These are phyloP conservation scores for Cyprinodon brontotheroides DNA, from an alignment of 2,113 vertebrate genomes.

Conservation along the genomic window DNA sequence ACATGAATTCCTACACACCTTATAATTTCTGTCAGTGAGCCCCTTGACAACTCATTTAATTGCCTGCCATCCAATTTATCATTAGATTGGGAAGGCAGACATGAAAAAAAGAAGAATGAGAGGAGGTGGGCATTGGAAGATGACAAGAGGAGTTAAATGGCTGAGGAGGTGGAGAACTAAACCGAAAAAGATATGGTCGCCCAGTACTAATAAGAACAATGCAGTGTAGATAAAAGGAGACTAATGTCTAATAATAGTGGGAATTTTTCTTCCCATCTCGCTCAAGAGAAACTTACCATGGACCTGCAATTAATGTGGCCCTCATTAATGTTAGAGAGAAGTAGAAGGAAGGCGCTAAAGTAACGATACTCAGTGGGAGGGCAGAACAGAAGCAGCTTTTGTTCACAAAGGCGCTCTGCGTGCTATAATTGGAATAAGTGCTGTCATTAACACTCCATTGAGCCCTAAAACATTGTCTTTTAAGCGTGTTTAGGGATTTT, in stretches of 20 bases:
- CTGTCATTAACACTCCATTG: slow-evolving; percentile 43
- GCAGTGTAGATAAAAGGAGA: slow-evolving; percentile 14
- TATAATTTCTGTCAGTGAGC: slow-evolving; percentile 74
- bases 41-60: slow-evolving; percentile 72
- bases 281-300: slow-evolving; percentile 21
- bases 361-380: slow-evolving; percentile 61
- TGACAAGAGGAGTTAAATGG: slow-evolving; percentile 41
- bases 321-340: slow-evolving; percentile 42
- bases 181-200: slow-evolving; percentile 21
- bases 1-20: slow-evolving; percentile 73
- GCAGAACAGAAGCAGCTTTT: slow-evolving; percentile 33
- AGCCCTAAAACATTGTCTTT: slow-evolving; percentile 30
- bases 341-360: slow-evolving; percentile 18
- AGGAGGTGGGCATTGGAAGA: slow-evolving; percentile 23
- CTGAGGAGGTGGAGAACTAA: slow-evolving; percentile 27
- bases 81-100: slow-evolving; percentile 38
- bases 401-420: slow-evolving; percentile 29
- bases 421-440: slow-evolving; percentile 57
- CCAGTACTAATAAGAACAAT: slow-evolving; percentile 24
- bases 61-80: slow-evolving; percentile 67
- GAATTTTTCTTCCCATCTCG: slow-evolving; percentile 19
- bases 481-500: slow-evolving; percentile 8
- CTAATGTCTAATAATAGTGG: slow-evolving; percentile 27
- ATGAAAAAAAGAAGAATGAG: not conserved
- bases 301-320: slow-evolving; percentile 48